A percentile compares a stretch with the other conserved stretches of the same genome.
Conservation (phyloP, 1,140 invertebrate species). For the Acromyrmex charruanus region DNA sequence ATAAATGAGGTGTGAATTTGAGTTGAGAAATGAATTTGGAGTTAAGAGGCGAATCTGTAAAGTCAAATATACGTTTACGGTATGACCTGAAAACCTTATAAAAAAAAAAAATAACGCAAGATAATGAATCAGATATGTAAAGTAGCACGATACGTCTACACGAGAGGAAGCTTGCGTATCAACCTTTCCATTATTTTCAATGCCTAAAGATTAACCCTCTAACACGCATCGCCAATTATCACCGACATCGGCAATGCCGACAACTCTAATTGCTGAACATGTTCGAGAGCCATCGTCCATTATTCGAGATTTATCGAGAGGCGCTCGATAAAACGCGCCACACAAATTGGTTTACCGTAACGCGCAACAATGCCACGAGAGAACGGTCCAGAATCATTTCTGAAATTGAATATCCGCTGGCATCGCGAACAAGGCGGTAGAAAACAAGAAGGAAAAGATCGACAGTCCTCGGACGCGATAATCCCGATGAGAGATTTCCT, state of each 20-base stretch:
- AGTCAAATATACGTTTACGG: neutral
- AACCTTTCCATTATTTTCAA: constrained; percentile 2
- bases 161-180: neutral
- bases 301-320: constrained; percentile 27
- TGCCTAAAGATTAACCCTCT: neutral
- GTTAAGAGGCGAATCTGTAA: constrained; percentile 18
- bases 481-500: constrained; percentile 52
- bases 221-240: constrained; percentile 38
- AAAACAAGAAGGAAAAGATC: neutral
- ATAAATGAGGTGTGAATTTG: constrained; percentile 51
- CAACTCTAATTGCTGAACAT: constrained; percentile 27
- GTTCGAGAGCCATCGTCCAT: constrained; percentile 3
- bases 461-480: constrained; percentile 43
- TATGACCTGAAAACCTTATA: neutral
- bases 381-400: constrained; percentile 20
- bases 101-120: neutral
- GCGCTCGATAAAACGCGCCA: neutral
- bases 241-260: neutral
- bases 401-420: constrained; percentile 56
- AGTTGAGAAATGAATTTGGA: constrained; percentile 10
- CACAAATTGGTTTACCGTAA: constrained; percentile 25
- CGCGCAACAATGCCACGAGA: neutral
- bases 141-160: neutral
- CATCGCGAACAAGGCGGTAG: constrained; percentile 6
- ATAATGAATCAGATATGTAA: neutral